A percentile compares a stretch with the other conserved stretches of the same genome.
Conservation (phyloP, 2,797 vertebrate species). For the Darevskia mixta region DNA sequence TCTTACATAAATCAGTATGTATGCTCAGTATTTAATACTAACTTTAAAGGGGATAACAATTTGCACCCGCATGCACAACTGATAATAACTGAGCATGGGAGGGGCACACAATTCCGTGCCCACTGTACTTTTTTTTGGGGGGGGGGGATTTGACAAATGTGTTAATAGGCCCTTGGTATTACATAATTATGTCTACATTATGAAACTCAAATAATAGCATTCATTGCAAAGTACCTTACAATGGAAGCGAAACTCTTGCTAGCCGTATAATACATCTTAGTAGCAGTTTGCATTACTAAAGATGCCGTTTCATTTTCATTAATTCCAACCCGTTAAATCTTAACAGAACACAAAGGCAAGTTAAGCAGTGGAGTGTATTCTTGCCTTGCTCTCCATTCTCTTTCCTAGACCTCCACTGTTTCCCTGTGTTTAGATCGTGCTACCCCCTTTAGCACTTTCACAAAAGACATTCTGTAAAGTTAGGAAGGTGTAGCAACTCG, state of each 20-base stretch:
- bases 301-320: not conserved
- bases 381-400: not conserved
- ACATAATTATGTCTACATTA: not conserved
- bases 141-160: not conserved
- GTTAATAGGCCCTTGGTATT: not conserved
- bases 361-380: not conserved
- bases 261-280: not conserved
- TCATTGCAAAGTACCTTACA: not conserved
- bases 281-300: not conserved
- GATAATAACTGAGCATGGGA: not conserved
- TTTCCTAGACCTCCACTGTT: not conserved
- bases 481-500: not conserved
- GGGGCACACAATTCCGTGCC: not conserved
- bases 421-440: not conserved
- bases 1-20: not conserved
- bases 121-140: not conserved
- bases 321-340: not conserved
- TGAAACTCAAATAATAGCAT: not conserved
- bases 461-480: not conserved
- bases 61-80: not conserved
- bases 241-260: not conserved
- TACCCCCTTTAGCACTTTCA: not conserved
- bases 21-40: not conserved
- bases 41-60: not conserved
- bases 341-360: not conserved